Base-by-base conservation (phyloP, 2,113 vertebrate genomes). In the Pelodiscus sinensis region DNA sequence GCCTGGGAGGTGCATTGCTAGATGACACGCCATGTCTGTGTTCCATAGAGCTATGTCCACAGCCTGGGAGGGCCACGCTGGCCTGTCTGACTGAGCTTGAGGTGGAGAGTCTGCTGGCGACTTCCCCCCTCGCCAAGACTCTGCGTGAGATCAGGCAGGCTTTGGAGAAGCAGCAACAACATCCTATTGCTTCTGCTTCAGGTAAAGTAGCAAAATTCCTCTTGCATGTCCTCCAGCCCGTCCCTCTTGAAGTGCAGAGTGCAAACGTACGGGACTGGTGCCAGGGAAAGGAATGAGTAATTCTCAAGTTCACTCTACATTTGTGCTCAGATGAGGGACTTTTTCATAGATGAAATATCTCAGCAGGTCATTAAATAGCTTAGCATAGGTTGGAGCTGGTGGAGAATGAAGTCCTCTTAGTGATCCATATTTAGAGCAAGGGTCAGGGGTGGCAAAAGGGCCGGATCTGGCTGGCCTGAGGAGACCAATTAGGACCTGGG, bases 61-160 rank as follows among this genome's bases (percentile, higher is more conserved):
- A 84, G 1, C 56, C 89, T 62, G 27, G 44, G 25, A 75, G 31
- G 51, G 78, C 57, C 50, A 65, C 62, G 54, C 6, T 82, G 71
- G 55, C 77, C 65, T 90, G 79, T 10, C 81, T 95, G 87, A 97
- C 97, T 51, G 98, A 99, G 58, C 65, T 98, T 73, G 97, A 98
- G 84, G 90, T 98, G 51, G 98, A 97, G 86, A 97, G 94, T 29
- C 91, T 98, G 90, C 93, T 98, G 90, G 96, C 95, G 55, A 90
- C 98, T 81, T 98, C 98, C 27, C 98, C 98, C 38, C 96, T 98
- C 38, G 98, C 98, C 96, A 98, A 96, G 93, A 98, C 98, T 11
- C 97, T 98, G 71, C 95, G 95, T 68, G 98, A 98, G 55, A 98
- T 98, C 90, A 98, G 98, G 73, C 97, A 98, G 85, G 98, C 97